These are phyloP conservation scores for Lagodon rhomboides DNA, from an alignment of 2,797 vertebrate species.

Conservation along the genomic window DNA sequence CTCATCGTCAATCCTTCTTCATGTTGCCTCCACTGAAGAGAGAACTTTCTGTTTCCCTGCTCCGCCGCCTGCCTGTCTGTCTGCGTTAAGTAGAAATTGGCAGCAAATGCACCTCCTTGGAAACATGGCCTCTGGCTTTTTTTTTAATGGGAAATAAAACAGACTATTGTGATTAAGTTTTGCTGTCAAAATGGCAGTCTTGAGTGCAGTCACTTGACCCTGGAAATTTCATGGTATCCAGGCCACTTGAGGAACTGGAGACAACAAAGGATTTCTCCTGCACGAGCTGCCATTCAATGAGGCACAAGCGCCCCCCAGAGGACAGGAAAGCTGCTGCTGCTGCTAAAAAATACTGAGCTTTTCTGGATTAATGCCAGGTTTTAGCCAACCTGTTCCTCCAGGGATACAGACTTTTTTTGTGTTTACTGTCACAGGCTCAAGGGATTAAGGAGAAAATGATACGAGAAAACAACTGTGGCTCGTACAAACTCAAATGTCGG, in stretches of 20 bases:
- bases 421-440: constrained; percentile 46
- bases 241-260: constrained; percentile 30
- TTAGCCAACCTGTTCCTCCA: constrained; percentile 27
- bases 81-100: constrained; percentile 10
- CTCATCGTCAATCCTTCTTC: background rate
- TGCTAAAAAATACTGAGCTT: background rate
- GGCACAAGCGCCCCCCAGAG: constrained; percentile 57
- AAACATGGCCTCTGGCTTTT: constrained; percentile 8
- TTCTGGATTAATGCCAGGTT: background rate
- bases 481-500: background rate
- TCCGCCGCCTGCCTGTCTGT: background rate
- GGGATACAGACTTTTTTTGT: constrained; percentile 14
- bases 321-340: constrained; percentile 38
- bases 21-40: constrained; percentile 23
- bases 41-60: constrained; percentile 18
- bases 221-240: constrained; percentile 53
- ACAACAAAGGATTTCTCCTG: constrained; percentile 44
- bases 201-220: constrained; percentile 52
- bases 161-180: constrained; percentile 28
- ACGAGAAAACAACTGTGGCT: constrained; percentile 16
- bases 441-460: constrained; percentile 25
- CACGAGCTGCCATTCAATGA: constrained; percentile 16
- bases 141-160: constrained; percentile 40
- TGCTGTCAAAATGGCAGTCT: constrained; percentile 36
- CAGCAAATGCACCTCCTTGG: constrained; percentile 5